Evolutionary conservation across 2,888 invertebrate species (phyloP), one percentile per base, ranked within the genome.

Genomic region (Campoplex nolae): DNA sequence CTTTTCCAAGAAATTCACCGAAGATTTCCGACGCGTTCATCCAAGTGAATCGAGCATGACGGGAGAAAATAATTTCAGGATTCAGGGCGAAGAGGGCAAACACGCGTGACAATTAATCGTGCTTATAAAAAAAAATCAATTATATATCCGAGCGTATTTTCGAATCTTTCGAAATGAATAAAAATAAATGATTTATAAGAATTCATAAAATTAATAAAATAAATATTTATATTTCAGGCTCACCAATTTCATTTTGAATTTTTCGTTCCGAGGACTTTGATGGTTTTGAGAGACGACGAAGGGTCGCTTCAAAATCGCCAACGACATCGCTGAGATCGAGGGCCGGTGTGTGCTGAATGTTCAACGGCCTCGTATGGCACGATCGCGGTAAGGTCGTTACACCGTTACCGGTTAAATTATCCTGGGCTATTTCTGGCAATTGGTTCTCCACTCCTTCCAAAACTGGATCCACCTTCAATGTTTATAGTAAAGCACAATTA

Each of bases 271-370:
- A 86, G 88, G 84, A 79, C 71, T 88, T 88, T 7, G 89, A 81
- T 35, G 92, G 90, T 75, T 91, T 92, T 56, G 91, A 90, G 65
- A 93, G 91, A 83, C 96, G 95, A 90, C 96, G 96, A 86, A 97
- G 94, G 32, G 97, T 96, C 89, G 96, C 96, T 93, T 97, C 97
- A 92, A 97, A 97, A 93, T 97, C 97, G 81, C 95, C 95, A 84
- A 97, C 96, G 83, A 96, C 97, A 88, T 95, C 94, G 89, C 93
- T 94, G 74, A 94, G 90, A 85, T 94, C 94, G 81, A 93, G 89
- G 83, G 89, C 90, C 85, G 90, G 88, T n/a, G 91, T 78, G 77
- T 91, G 89, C 71, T 89, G 89, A 32, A 86, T 67, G 86, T 88
- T 89, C 83, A 71, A 83, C 73, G 86, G 85, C 73, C 88, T 89